Percentiles rank a stretch among this genome's conserved stretches.
Conservation (phyloP, 2,797 vertebrate genomes). For the Hypotaenidia okinawae region DNA sequence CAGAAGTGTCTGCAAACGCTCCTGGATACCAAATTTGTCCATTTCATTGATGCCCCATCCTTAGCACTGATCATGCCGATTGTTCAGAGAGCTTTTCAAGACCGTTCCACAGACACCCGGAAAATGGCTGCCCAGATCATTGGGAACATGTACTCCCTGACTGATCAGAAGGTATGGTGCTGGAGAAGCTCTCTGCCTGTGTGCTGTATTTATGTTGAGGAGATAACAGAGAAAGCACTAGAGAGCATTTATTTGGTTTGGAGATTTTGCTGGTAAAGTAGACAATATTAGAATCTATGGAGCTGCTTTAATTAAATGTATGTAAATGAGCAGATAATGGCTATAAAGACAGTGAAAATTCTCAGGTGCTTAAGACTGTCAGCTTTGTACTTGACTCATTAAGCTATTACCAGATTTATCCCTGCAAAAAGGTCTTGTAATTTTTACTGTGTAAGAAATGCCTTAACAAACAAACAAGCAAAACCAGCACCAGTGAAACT, state of each 20-base stretch:
- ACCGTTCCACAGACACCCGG: slow-evolving; percentile 96
- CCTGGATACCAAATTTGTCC: slow-evolving; percentile 97
- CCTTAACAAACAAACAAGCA: slow-evolving; percentile 1
- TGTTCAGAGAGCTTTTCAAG: slow-evolving; percentile 97
- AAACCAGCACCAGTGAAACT: not conserved
- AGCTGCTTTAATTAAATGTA: not conserved
- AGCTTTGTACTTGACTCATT: not conserved
- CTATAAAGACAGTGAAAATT: not conserved
- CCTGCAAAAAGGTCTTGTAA: not conserved
- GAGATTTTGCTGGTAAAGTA: not conserved
- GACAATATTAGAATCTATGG: not conserved
- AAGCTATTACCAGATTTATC: not conserved
- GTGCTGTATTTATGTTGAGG: not conserved
- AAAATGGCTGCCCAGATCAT: slow-evolving; percentile 99
- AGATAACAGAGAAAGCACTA: not conserved
- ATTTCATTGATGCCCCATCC: slow-evolving; percentile 97
- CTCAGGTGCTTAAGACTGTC: not conserved
- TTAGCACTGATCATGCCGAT: slow-evolving; percentile 99
- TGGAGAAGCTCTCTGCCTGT: not conserved
- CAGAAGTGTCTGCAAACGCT: slow-evolving; percentile 96
- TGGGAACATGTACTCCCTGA: slow-evolving; percentile 99
- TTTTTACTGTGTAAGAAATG: not conserved
- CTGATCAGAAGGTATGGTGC: slow-evolving; percentile 93
- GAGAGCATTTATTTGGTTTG: not conserved
- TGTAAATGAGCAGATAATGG: not conserved